A percentile compares a stretch with the other conserved stretches of the same genome.
These are phyloP conservation scores for Leuctra nigra DNA, from an alignment of 2,888 invertebrate species.

Conservation along the genomic window DNA sequence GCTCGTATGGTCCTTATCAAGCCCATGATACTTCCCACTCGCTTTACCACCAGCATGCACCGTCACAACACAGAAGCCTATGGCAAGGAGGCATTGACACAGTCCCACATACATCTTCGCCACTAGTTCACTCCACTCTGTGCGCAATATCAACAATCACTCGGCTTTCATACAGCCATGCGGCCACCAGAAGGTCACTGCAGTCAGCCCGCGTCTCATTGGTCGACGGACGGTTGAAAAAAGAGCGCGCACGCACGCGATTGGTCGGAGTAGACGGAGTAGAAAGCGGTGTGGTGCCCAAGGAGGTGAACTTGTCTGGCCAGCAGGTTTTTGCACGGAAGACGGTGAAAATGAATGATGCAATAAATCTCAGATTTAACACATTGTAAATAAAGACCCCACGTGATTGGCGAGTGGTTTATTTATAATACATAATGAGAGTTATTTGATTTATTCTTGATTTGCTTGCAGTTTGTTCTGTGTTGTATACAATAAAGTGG, in stretches of 20 bases:
- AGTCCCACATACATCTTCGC: not conserved
- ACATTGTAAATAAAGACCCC: slow-evolving; percentile 5
- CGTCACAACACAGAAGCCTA: too few relatives aligned
- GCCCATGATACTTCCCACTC: too few relatives aligned
- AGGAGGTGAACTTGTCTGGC: slow-evolving; percentile 13
- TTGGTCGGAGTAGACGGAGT: not conserved
- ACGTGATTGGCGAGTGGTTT: not conserved
- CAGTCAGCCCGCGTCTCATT: not conserved
- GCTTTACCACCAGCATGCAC: too few relatives aligned
- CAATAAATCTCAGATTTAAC: not conserved
- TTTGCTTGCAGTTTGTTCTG: too few relatives aligned
- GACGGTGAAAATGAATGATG: not conserved
- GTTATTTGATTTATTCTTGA: too few relatives aligned
- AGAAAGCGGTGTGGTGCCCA: slow-evolving; percentile 8
- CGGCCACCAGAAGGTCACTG: not conserved
- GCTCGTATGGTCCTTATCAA: too few relatives aligned
- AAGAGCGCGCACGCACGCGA: not conserved
- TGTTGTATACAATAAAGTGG: too few relatives aligned
- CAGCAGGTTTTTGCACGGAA: not conserved
- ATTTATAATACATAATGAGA: not conserved
- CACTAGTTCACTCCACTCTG: not conserved
- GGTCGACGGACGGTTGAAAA: not conserved
- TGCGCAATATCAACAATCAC: not conserved
- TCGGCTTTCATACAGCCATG: not conserved
- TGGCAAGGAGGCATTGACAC: not conserved